Conservation (phyloP, 2,888 invertebrate species). For the Diaphora mendica region DNA sequence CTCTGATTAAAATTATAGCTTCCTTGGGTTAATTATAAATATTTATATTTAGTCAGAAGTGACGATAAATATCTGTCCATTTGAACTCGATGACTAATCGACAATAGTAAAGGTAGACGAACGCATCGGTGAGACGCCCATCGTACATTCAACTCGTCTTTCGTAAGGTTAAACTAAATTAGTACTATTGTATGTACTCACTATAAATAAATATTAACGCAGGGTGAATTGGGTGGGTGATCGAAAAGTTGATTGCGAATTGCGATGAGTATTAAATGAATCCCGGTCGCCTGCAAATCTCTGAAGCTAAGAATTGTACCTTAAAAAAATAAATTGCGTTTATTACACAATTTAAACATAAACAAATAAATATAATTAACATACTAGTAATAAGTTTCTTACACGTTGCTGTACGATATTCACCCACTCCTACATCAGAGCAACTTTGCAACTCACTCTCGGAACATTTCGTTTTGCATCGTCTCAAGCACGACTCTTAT, state of each 20-base stretch:
- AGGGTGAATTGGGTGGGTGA: conserved; percentile 24
- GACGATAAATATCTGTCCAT: conserved; percentile 46
- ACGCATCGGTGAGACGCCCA: conserved; percentile 44
- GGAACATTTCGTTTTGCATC: not conserved
- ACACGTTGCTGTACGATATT: not conserved
- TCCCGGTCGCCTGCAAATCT: not conserved
- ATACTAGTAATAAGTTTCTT: not conserved
- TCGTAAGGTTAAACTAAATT: conserved; percentile 60
- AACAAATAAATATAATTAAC: too few relatives aligned
- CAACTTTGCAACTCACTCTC: not conserved
- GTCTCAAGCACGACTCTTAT: not conserved
- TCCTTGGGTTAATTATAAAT: not conserved
- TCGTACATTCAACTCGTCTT: conserved; percentile 62
- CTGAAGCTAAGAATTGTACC: not conserved
- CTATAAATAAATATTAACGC: conserved; percentile 42
- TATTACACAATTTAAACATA: too few relatives aligned
- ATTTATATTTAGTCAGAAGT: conserved; percentile 1
- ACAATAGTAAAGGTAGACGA: conserved; percentile 53
- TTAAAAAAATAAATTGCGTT: too few relatives aligned
- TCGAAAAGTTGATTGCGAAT: not conserved
- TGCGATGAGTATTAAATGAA: not conserved
- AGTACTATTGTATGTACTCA: conserved; percentile 50
- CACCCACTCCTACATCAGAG: too few relatives aligned
- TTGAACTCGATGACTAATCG: conserved; percentile 61
- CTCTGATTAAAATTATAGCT: not conserved